A percentile compares a stretch with the other conserved stretches of the same genome.
These are phyloP conservation scores for Ascaphus truei DNA, from an alignment of 2,113 vertebrate species.

Conservation along the genomic window DNA sequence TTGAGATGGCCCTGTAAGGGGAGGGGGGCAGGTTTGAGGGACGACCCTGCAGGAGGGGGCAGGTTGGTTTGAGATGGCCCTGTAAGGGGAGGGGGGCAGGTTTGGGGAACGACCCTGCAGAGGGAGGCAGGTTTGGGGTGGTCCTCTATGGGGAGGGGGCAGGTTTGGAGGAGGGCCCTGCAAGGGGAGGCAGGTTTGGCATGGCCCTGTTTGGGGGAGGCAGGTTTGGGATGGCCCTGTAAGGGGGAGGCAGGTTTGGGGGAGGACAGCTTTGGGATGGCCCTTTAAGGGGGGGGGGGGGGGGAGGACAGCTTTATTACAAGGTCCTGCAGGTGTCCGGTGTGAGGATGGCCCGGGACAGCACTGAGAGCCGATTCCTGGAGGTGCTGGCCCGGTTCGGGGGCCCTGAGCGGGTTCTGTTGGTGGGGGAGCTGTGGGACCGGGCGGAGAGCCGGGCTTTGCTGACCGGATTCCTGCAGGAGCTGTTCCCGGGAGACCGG, in stretches of 20 bases:
- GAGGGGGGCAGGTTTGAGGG: too few relatives aligned
- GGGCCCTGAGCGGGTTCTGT: background rate
- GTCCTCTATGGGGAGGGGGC: slow-evolving; percentile 9
- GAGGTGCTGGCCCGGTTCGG: background rate
- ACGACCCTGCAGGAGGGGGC: too few relatives aligned
- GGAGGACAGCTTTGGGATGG: background rate
- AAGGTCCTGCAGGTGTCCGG: too few relatives aligned
- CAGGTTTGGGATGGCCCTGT: background rate
- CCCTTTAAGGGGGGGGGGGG: background rate
- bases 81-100: too few relatives aligned
- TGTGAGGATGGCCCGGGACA: background rate
- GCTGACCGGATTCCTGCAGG: background rate
- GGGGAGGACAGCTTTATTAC: background rate
- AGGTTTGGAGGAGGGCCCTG: too few relatives aligned
- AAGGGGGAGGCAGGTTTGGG: background rate
- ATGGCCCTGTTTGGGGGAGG: background rate
- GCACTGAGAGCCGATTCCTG: slow-evolving; percentile 6
- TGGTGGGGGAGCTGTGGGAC: slow-evolving; percentile 12
- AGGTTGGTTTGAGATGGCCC: too few relatives aligned
- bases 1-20: too few relatives aligned
- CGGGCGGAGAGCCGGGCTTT: slow-evolving; percentile 8
- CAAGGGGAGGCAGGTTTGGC: slow-evolving; percentile 34
- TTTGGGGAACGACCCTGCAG: too few relatives aligned
- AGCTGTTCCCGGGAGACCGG: background rate
- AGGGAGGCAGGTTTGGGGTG: too few relatives aligned